Conservation (phyloP, 1,140 invertebrate genomes). For the Rhizoglyphus robini region DNA sequence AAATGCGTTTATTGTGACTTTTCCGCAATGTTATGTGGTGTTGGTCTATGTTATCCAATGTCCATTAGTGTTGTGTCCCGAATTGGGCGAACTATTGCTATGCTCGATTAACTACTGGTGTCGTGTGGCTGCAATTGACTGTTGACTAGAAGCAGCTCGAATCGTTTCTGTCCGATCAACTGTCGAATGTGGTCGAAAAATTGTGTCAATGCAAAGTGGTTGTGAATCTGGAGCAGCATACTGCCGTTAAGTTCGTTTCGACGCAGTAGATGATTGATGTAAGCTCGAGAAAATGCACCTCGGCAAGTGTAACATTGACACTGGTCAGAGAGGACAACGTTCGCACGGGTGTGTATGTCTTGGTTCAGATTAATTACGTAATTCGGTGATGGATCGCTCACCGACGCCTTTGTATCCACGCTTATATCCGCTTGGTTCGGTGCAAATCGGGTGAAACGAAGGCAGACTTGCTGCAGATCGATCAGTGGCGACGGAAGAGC, state of each 20-base stretch:
- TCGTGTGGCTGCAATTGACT: background rate
- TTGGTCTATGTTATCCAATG: too few species aligned
- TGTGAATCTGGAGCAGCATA: constrained; percentile 33
- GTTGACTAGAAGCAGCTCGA: background rate
- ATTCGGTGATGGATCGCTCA: background rate
- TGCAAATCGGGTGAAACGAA: background rate
- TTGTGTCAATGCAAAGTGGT: constrained; percentile 22
- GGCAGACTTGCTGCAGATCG: background rate
- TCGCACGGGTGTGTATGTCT: constrained; percentile 29
- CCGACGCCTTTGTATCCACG: background rate
- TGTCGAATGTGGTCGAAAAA: constrained; percentile 23
- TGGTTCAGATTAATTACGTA: constrained; percentile 20
- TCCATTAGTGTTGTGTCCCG: too few species aligned
- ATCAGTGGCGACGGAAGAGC: constrained; percentile 2
- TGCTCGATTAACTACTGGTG: too few species aligned
- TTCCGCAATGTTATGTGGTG: too few species aligned
- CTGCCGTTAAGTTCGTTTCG: constrained; percentile 33
- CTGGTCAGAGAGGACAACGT: constrained; percentile 28
- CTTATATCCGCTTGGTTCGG: too few species aligned
- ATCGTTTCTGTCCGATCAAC: background rate
- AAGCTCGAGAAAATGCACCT: constrained; percentile 31
- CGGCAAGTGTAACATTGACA: constrained; percentile 35
- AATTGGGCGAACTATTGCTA: too few species aligned
- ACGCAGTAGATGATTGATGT: constrained; percentile 35
- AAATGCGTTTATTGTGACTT: too few species aligned